Evolutionary conservation across 2,113 vertebrate genomes (phyloP).

Genomic region (Syngnathus scovelli): DNA sequence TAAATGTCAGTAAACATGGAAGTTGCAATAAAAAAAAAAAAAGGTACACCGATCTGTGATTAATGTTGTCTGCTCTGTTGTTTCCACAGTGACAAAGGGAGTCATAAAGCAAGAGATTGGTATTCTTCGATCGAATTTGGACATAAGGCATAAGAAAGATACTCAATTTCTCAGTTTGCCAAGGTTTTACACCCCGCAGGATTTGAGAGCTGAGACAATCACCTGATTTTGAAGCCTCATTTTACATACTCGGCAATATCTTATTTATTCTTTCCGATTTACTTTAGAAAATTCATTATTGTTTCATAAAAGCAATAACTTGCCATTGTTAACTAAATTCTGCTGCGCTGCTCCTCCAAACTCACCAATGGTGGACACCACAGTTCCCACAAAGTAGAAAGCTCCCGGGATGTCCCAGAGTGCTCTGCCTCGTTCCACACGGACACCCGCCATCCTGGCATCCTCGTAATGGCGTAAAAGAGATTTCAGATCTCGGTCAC

Average conservation of each 20-base stretch:
- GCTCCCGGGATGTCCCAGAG: slow-evolving; percentile 86
- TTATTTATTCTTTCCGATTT: too few species aligned
- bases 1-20: slow-evolving; percentile 4
- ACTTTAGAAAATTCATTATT: not conserved
- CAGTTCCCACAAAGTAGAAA: slow-evolving; percentile 87
- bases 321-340: not conserved
- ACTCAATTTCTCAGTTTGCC: too few species aligned
- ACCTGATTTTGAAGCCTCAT: too few species aligned
- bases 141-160: too few species aligned
- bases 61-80: not conserved
- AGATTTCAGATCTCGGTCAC: slow-evolving; percentile 69
- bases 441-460: slow-evolving; percentile 77
- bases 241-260: too few species aligned
- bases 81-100: slow-evolving; percentile 17
- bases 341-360: not conserved
- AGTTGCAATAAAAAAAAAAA: slow-evolving; percentile 12
- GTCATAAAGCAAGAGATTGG: slow-evolving; percentile 18
- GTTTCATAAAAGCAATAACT: not conserved
- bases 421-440: slow-evolving; percentile 72
- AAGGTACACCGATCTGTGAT: slow-evolving; percentile 16
- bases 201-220: too few species aligned
- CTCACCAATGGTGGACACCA: slow-evolving; percentile 86
- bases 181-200: too few species aligned
- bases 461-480: slow-evolving; percentile 81
- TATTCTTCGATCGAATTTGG: not conserved